Evolutionary conservation across 1,140 invertebrate species (phyloP).

Genomic region (Brachionus koreanus): DNA sequence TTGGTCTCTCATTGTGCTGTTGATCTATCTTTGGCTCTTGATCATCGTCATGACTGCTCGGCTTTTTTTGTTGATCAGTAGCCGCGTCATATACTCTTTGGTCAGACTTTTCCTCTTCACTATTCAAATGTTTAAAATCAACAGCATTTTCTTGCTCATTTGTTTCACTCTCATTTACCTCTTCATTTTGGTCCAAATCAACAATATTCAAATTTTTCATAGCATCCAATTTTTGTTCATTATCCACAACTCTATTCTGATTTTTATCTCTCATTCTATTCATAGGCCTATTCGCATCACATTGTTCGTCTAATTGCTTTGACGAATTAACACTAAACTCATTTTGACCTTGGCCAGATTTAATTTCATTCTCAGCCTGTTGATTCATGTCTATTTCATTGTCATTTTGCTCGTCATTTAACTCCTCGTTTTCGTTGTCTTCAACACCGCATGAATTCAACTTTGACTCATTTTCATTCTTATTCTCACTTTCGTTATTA

Average conservation of each 20-base stretch:
- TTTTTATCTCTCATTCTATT: slow-evolving; percentile 17
- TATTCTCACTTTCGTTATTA: neutral
- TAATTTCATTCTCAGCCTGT: neutral
- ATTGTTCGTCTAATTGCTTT: neutral
- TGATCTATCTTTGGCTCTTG: neutral
- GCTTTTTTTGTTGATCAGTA: slow-evolving; percentile 5
- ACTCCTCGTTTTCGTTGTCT: neutral
- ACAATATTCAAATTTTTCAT: slow-evolving; percentile 33
- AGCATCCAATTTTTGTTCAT: neutral
- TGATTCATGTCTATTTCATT: neutral
- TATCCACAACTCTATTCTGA: neutral
- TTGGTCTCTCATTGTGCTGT: neutral
- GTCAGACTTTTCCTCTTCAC: neutral
- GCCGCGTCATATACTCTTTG: neutral
- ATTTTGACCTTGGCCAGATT: neutral
- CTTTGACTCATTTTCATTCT: neutral
- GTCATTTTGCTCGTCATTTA: neutral
- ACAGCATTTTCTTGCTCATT: neutral
- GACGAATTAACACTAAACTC: neutral
- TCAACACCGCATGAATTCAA: neutral
- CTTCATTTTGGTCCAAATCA: neutral
- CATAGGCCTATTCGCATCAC: neutral
- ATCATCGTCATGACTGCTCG: too few relatives aligned
- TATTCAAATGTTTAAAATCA: slow-evolving; percentile 21
- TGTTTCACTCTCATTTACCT: neutral